phyloP scores from a whole-genome alignment of 2,888 invertebrate genomes.

The Apamea monoglypha region DNA sequence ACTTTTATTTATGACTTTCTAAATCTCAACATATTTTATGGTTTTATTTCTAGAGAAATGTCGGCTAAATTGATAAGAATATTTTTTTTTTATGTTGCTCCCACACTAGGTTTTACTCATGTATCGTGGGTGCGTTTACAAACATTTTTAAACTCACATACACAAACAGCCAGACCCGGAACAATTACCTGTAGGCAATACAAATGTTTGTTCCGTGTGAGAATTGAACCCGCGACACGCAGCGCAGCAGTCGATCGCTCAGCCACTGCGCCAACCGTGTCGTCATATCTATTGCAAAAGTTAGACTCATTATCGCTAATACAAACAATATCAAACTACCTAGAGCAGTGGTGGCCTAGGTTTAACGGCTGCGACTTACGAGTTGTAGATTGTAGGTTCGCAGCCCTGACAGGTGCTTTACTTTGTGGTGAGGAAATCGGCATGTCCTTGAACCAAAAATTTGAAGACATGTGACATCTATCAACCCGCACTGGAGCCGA shows the following conservation, averaged over 20 bases:
- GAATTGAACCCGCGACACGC: too few species aligned
- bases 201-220: too few species aligned
- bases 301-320: background rate
- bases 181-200: too few species aligned
- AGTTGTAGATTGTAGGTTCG: background rate
- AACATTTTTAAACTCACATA: too few species aligned
- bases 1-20: constrained; percentile 14
- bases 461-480: background rate
- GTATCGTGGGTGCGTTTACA: too few species aligned
- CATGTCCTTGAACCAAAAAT: background rate
- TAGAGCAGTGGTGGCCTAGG: background rate
- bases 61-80: background rate
- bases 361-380: background rate
- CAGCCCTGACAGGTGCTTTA: background rate
- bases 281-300: too few species aligned
- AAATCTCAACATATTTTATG: background rate
- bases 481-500: background rate
- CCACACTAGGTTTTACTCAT: too few species aligned
- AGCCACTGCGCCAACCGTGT: too few species aligned
- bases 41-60: background rate
- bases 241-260: too few species aligned
- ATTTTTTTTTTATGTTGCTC: too few species aligned
- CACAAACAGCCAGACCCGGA: too few species aligned
- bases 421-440: background rate
- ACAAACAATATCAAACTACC: background rate